Conservation (phyloP, 2,113 vertebrate species). For the Amphiprion ocellaris region DNA sequence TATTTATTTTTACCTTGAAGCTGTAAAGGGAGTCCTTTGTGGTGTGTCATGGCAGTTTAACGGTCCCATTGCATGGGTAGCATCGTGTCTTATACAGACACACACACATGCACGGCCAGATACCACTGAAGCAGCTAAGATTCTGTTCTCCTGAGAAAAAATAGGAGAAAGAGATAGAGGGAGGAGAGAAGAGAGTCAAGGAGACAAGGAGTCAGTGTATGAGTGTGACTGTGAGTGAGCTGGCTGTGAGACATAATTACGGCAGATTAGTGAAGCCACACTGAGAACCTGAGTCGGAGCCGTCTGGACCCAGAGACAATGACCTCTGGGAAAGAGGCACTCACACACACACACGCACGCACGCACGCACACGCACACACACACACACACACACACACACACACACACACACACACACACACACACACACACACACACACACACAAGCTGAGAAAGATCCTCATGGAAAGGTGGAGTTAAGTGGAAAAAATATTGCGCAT, state of each 20-base stretch:
- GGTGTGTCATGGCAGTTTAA: conserved; percentile 29
- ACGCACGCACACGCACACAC: conserved; percentile 11
- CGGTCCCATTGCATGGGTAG: conserved; percentile 22
- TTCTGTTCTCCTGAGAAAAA: conserved; percentile 36
- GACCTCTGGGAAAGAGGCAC: conserved; percentile 62
- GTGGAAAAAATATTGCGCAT: conserved; percentile 24
- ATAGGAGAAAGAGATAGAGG: conserved; percentile 7
- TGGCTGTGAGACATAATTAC: conserved; percentile 77
- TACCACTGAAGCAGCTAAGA: conserved; percentile 36
- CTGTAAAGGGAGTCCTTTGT: conserved; percentile 51
- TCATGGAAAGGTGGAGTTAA: conserved; percentile 14
- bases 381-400: conserved; percentile 10
- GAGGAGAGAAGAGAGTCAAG: not conserved
- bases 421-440: conserved; percentile 11
- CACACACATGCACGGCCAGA: conserved; percentile 19
- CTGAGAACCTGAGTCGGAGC: conserved; percentile 70
- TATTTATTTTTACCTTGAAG: conserved; percentile 24
- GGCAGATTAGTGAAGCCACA: conserved; percentile 77
- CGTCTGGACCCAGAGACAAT: conserved; percentile 73
- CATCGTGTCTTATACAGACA: conserved; percentile 7
- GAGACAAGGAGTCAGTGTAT: conserved; percentile 41
- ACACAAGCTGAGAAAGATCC: conserved; percentile 29
- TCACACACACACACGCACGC: conserved; percentile 25
- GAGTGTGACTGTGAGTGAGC: conserved; percentile 58
- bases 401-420: conserved; percentile 1